phyloP scores from a whole-genome alignment of 2,888 invertebrate genomes.

The Troides oblongomaculatus region DNA sequence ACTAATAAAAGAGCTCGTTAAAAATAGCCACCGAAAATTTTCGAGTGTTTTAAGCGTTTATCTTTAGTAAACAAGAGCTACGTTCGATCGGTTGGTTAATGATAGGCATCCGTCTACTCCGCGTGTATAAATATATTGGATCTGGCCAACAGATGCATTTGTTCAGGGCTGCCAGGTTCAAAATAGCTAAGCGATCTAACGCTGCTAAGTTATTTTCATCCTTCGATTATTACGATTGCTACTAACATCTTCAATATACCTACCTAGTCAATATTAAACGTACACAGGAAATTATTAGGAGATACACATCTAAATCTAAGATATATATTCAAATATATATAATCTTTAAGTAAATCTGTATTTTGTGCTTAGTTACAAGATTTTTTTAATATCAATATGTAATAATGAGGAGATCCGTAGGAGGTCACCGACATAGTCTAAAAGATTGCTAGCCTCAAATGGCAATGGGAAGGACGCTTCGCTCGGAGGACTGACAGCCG shows the following conservation, averaged over 20 bases:
- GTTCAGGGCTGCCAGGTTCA: conserved; percentile 43
- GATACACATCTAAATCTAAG: background rate
- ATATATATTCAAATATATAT: background rate
- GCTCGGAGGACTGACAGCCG: no score
- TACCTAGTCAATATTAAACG: background rate
- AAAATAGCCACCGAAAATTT: conserved; percentile 76
- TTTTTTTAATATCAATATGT: no score
- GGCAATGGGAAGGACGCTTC: no score
- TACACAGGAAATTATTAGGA: background rate
- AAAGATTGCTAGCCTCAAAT: no score
- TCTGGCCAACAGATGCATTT: conserved; percentile 48
- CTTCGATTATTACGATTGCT: no score
- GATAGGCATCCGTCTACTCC: conserved; percentile 67
- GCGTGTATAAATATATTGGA: conserved; percentile 55
- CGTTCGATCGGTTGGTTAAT: conserved; percentile 54
- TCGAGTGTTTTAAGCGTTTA: conserved; percentile 61
- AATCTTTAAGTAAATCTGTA: background rate
- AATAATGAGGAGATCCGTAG: no score
- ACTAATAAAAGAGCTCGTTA: conserved; percentile 76
- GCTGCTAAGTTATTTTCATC: no score
- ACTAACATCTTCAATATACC: background rate
- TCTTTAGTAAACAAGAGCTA: conserved; percentile 66
- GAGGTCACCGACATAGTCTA: no score
- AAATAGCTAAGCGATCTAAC: conserved; percentile 11
- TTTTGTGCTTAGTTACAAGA: no score